Conservation (phyloP, 2,113 vertebrate genomes). For the Alexandromys fortis region DNA sequence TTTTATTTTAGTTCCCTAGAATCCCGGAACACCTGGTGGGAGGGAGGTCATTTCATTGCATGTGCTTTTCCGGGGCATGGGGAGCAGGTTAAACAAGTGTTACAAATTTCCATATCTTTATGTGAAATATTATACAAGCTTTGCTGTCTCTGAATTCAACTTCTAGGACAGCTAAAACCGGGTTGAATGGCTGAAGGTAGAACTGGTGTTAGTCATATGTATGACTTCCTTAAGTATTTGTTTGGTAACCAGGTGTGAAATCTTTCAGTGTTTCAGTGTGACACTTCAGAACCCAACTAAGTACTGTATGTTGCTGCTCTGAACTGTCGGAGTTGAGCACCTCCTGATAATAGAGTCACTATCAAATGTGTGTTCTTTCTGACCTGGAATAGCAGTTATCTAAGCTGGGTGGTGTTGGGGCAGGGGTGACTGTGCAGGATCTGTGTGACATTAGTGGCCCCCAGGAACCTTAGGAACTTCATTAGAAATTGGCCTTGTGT, state of each 20-base stretch:
- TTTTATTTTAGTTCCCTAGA: slow-evolving; percentile 41
- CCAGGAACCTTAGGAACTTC: neutral
- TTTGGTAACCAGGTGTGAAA: neutral
- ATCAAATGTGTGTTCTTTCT: slow-evolving; percentile 73
- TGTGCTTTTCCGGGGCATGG: neutral
- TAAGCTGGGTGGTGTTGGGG: slow-evolving; percentile 33
- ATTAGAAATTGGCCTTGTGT: neutral
- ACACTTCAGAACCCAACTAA: neutral
- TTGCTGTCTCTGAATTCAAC: slow-evolving; percentile 30
- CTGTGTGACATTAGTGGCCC: neutral
- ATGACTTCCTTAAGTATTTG: neutral
- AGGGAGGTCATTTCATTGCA: neutral
- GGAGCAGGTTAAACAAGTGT: neutral
- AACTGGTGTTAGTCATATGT: neutral
- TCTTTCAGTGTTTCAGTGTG: neutral
- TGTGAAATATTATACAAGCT: neutral
- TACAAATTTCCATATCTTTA: neutral
- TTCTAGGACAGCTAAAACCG: neutral
- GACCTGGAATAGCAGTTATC: slow-evolving; percentile 21
- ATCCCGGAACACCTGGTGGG: neutral
- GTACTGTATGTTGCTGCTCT: neutral
- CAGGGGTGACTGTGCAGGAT: neutral
- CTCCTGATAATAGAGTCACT: slow-evolving; percentile 46
- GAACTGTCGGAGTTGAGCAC: neutral
- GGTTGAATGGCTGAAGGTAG: neutral